Evolutionary conservation across 2,797 vertebrate genomes (phyloP), one percentile per base, ranked within the genome.

Genomic region (Typhlichthys eigenmanni): DNA sequence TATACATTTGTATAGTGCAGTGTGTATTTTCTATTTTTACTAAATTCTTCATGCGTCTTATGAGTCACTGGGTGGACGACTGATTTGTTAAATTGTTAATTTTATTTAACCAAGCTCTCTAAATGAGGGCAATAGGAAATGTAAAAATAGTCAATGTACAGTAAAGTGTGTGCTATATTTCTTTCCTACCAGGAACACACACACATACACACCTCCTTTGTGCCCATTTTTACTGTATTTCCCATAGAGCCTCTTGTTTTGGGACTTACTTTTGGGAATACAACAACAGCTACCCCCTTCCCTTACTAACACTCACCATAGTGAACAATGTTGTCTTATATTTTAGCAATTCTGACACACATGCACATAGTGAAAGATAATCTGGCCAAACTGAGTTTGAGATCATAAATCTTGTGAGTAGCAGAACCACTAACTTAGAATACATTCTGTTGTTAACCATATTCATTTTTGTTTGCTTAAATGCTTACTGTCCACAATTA

Each of bases 1-100:
- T 19, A 19, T 19, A 19, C 19, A 19, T 24, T 24, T 24, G 2
- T 24, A 24, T 24, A 24, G 79, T 70, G 38, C 19, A 17, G 58
- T 60, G 61, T 60, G 57, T 64, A 64, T 76, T 82, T 69, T 55
- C 29, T 67, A n/a, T 80, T 79, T 60, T 46, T 59, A 48, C 58
- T 59, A 80, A 76, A 77, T 72, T 74, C 74, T 56, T 64, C 59
- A 6, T 79, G 78, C 4, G 4, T 29, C 24, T 29, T 29, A 29
- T 29, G 24, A 29, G 52, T 66, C 75, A 62, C 60, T 55, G 19
- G 58, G 32, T 51, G 57, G 50, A 53, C 34, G 50, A 53, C 34
- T 2, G 58, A 49, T 53, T 70, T 60, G 4, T 34, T 43, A 10
- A 49, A 55, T 70, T 65, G 63, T 51, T 62, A 7, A 0, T 64